Base-by-base conservation (phyloP, 2,888 invertebrate species). In the Leptopilina myrica region DNA sequence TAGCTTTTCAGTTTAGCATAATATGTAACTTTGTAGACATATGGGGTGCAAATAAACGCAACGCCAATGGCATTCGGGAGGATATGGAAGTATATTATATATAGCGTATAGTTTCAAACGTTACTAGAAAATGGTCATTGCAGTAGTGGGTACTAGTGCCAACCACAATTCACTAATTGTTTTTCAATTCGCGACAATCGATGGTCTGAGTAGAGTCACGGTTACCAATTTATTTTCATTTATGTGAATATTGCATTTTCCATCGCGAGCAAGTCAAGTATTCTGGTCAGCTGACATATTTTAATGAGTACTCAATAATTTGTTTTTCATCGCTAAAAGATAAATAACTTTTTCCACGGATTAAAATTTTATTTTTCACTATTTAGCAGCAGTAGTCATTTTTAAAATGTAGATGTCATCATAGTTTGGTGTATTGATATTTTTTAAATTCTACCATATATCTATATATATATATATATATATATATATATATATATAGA, bases 161-260 rank as follows among this genome's bases (percentile, higher is more conserved):
- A 86, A 86, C 87, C 88, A 82, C 88, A 88, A 88, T 88, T 89
- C 88, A 86, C 89, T 90, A 90, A 90, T 90, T 90, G 89, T 89
- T 90, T 89, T 90, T 90, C 89, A 87, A 89, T 90, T 89, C 86
- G 85, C 84, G 85, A 87, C 88, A 88, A 88, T 88, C 89, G 85
- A 86, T 88, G 86, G 84, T 81, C 80, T 84, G 12, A 66, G 65
- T 79, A 79, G 83, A 78, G 81, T 80, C 79, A 85, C 78, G 81
- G 81, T 83, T 78, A 80, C 79, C 79, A 80, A 86, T 84, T 85
- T 85, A 83, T 84, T 84, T 81, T 81, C 83, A 79, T 79, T 76
- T 43, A 14, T 64, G 15, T 49, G 73, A 78, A 67, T 69, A 62
- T 62, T 73, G 69, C 20, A 73, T 20, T 14, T 12, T 15, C 33